Evolutionary conservation across 1,140 invertebrate species (phyloP).

Genomic region (Kradibia gibbosae): DNA sequence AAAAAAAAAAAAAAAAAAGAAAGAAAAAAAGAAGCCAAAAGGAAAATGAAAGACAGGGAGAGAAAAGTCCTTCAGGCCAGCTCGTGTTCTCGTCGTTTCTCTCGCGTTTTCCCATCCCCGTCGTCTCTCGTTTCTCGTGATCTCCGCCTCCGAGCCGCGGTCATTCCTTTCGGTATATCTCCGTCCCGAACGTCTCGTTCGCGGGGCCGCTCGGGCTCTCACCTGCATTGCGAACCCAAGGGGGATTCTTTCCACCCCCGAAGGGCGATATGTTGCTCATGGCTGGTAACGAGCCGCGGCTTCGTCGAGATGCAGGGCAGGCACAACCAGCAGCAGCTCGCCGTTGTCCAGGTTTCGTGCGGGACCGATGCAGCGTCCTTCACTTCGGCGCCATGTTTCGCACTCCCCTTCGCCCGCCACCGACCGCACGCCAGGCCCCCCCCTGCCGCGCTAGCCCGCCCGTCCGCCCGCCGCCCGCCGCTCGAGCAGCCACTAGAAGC

Average conservation of each 20-base stretch:
- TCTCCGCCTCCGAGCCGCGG: no score
- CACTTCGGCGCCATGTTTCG: constrained; percentile 51
- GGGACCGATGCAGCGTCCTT: constrained; percentile 34
- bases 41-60: no score
- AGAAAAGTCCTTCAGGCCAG: no score
- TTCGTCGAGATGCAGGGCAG: neutral
- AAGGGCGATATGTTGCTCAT: constrained; percentile 75
- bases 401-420: constrained; percentile 13
- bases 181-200: neutral
- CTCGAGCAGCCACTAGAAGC: no score
- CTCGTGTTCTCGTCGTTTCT: neutral
- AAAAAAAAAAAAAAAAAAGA: no score
- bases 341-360: neutral
- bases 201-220: constrained; percentile 44
- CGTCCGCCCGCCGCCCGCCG: no score
- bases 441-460: no score
- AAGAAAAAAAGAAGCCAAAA: no score
- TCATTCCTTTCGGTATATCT: neutral
- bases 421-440: no score
- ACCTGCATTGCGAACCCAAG: constrained; percentile 75
- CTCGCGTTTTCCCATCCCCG: neutral
- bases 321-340: neutral
- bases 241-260: constrained; percentile 75
- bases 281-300: constrained; percentile 16
- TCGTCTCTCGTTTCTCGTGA: neutral